phyloP scores from a whole-genome alignment of 2,113 vertebrate species.

The Silurus asotus region DNA sequence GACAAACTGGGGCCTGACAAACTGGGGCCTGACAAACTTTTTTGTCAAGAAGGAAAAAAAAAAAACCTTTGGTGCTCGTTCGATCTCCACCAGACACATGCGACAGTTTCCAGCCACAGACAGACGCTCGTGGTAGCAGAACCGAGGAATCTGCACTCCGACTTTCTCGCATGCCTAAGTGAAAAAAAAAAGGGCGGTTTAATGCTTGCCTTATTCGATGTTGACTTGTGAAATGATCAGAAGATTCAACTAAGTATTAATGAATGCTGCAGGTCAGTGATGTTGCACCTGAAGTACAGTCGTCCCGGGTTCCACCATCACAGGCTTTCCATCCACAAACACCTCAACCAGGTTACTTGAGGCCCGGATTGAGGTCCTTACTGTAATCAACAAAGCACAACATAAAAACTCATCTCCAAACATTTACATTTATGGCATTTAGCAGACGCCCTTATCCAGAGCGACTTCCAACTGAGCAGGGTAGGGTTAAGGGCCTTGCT shows the following conservation, averaged over 20 bases:
- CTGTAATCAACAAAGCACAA: conserved; percentile 61
- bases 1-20: too few relatives aligned
- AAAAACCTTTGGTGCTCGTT: conserved; percentile 89
- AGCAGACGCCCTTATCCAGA: too few relatives aligned
- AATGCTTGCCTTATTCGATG: background rate
- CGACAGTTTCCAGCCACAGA: conserved; percentile 95
- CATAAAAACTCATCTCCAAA: background rate
- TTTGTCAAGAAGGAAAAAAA: background rate
- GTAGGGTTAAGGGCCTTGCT: too few relatives aligned
- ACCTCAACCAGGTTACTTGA: conserved; percentile 87
- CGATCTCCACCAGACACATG: conserved; percentile 97
- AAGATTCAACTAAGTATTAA: too few relatives aligned
- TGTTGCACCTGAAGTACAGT: conserved; percentile 87
- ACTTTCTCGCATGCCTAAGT: conserved; percentile 87
- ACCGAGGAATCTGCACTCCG: conserved; percentile 93
- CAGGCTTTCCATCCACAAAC: conserved; percentile 87
- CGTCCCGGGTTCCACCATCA: conserved; percentile 89
- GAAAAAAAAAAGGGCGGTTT: background rate
- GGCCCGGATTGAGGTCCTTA: conserved; percentile 74
- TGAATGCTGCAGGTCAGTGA: background rate
- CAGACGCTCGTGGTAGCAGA: conserved; percentile 93
- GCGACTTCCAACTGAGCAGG: too few relatives aligned
- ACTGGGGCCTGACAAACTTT: background rate
- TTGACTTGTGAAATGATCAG: background rate
- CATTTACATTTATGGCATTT: too few relatives aligned